Base-by-base conservation (phyloP, 2,797 vertebrate species). In the Mus minutoides region DNA sequence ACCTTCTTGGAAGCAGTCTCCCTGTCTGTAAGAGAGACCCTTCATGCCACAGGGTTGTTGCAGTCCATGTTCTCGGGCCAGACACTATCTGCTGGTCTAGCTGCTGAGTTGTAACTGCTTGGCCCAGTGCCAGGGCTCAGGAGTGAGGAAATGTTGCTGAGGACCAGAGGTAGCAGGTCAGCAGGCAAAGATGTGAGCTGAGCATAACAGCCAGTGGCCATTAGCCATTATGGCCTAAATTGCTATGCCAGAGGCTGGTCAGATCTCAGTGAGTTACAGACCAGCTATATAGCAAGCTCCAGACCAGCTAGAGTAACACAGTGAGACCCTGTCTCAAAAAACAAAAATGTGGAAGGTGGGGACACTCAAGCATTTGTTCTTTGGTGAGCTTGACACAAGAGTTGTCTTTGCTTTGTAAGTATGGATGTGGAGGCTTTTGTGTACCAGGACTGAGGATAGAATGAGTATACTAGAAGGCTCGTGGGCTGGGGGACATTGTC, bases 81-180 rank as follows among this genome's bases (percentile, higher is more conserved):
- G 6, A 34, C 10, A 10, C 26, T 49, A 40, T 29, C 46, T 24
- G 0, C 37, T 0, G 0, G 56, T 91, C 52, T 1, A 34, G 52
- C 52, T 88, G 40, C 46, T 52, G 26, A 62, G 7, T 54, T 13
- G 0, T 58, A 17, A 29, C 17, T 21, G 16, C 40, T 6, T 6
- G 69, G 58, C 77, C 29, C 31, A 4, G 43, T 34, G 21, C 21
- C 21, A 40, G 12, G 11, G 58, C 80, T 67, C 75, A 22, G 64
- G 75, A 46, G 0, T 29, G 54, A 71, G 67, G 71, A 11, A 31
- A 34, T 52, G 2, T 40, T 73, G 34, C 24, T 67, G 8, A 69
- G 22, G 67, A 31, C 2, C 9, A 56, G 8, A 21, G 58, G n/a
- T 19, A 24, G 29, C n/a, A 10, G 10, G 14, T 21, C 79, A 24